Conservation (phyloP, 2,888 invertebrate species). For the Pogonocherus hispidulus region DNA sequence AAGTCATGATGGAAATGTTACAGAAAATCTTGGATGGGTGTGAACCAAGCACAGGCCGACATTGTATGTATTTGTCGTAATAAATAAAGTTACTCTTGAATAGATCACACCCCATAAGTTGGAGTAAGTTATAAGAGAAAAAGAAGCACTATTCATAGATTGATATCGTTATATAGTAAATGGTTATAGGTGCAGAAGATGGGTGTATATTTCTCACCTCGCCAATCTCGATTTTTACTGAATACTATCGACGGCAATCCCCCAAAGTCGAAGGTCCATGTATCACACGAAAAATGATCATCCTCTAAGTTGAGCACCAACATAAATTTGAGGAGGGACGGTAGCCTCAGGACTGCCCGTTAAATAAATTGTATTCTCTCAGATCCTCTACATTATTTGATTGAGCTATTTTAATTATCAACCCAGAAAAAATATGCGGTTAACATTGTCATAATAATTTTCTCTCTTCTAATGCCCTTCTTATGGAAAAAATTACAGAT, state of each 20-base stretch:
- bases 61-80: no score
- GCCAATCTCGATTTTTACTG: conserved; percentile 33
- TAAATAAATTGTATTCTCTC: not conserved
- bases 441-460: no score
- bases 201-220: conserved; percentile 44
- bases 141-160: conserved; percentile 35
- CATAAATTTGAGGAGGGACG: conserved; percentile 11
- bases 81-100: not conserved
- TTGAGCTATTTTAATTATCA: no score
- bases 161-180: conserved; percentile 47
- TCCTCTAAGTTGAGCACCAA: conserved; percentile 25
- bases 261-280: conserved; percentile 37
- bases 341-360: not conserved
- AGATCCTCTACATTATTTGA: no score
- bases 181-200: conserved; percentile 46
- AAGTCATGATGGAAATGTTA: no score
- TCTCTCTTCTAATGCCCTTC: no score
- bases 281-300: conserved; percentile 45
- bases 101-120: conserved; percentile 3
- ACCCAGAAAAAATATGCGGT: no score
- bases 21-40: no score
- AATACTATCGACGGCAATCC: conserved; percentile 24
- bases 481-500: no score
- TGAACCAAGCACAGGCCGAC: no score
- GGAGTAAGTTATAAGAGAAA: conserved; percentile 10